A percentile compares a stretch with the other conserved stretches of the same genome.
phyloP scores from a whole-genome alignment of 2,113 vertebrate genomes.

The Protobothrops mucrosquamatus region DNA sequence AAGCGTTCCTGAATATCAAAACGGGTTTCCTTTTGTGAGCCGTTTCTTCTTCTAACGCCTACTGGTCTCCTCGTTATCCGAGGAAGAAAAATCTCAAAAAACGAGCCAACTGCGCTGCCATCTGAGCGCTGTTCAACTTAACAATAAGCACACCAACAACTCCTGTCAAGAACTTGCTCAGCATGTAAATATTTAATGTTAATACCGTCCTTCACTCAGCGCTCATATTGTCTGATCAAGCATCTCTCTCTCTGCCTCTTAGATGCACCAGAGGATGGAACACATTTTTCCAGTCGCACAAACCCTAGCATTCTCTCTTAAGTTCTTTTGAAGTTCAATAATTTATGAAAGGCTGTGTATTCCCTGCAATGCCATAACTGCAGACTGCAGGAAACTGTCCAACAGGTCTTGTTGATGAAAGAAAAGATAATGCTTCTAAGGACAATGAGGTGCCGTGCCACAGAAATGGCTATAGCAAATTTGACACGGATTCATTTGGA shows the following conservation, averaged over 20 bases:
- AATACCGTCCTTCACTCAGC: conserved; percentile 70
- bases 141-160: conserved; percentile 47
- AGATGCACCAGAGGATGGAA: conserved; percentile 66
- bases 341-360: conserved; percentile 65
- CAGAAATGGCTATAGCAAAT: not conserved
- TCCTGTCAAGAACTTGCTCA: conserved; percentile 59
- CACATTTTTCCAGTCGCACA: conserved; percentile 64
- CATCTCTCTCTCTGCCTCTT: conserved; percentile 69
- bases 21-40: not conserved
- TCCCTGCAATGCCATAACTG: conserved; percentile 43
- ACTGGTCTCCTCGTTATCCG: conserved; percentile 21
- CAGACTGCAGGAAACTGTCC: conserved; percentile 38
- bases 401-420: conserved; percentile 40
- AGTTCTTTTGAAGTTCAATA: conserved; percentile 68
- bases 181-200: conserved; percentile 76
- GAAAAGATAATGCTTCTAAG: not conserved
- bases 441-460: not conserved
- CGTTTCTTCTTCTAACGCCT: conserved; percentile 21
- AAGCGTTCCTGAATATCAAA: not conserved
- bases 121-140: conserved; percentile 49
- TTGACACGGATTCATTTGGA: not conserved
- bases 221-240: conserved; percentile 71
- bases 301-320: conserved; percentile 64
- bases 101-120: conserved; percentile 27
- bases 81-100: conserved; percentile 49